Evolutionary conservation across 2,797 vertebrate species (phyloP).

Genomic region (Phyllotis vaccarum): DNA sequence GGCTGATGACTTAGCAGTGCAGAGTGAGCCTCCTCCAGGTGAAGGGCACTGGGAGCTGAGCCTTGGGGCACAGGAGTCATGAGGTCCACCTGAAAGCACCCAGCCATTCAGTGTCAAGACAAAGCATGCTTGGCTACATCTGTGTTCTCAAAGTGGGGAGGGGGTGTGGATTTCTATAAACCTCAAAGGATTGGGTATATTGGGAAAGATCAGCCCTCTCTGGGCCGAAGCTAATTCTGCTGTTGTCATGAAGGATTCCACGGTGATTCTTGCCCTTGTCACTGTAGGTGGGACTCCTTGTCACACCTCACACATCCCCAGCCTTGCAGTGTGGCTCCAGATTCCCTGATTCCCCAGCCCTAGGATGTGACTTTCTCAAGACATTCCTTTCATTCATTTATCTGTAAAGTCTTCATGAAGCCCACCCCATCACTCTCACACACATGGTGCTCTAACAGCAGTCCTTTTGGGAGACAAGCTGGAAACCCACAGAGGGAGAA

Average conservation of each 20-base stretch:
- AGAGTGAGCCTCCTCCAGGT: too few relatives aligned
- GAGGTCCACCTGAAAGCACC: background rate
- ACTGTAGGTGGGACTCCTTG: rapidly evolving
- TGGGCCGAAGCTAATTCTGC: background rate
- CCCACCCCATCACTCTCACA: background rate
- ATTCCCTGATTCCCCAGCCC: background rate
- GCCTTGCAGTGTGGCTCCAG: background rate
- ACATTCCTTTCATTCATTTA: background rate
- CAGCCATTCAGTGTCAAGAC: background rate
- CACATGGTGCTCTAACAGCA: background rate
- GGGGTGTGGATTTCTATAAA: background rate
- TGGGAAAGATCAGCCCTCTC: background rate
- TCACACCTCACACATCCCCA: rapidly evolving
- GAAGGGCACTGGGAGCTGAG: background rate
- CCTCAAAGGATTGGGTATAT: background rate
- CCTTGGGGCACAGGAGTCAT: background rate
- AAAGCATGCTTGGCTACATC: background rate
- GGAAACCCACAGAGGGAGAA: background rate
- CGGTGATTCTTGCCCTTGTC: rapidly evolving
- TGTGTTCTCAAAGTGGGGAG: background rate
- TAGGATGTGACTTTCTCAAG: background rate
- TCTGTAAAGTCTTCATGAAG: background rate
- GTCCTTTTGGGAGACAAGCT: background rate
- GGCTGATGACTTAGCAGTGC: background rate
- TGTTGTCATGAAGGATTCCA: rapidly evolving